phyloP scores from a whole-genome alignment of 2,797 vertebrate species.

The Paguma larvata region DNA sequence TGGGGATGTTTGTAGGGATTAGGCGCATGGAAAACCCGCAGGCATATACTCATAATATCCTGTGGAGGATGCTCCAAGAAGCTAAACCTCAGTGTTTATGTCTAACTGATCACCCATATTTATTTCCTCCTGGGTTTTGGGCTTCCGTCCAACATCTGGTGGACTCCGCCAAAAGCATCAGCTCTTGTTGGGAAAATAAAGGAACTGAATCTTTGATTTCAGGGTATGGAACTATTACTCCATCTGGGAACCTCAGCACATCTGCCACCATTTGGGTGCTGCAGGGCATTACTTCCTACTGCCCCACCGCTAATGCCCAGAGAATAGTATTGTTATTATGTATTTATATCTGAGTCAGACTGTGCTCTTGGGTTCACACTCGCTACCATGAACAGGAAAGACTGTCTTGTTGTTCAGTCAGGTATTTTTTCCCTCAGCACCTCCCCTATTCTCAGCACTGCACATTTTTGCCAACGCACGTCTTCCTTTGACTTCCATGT shows the following conservation, averaged over 20 bases:
- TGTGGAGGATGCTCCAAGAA: background rate
- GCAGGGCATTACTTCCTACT: too few relatives aligned
- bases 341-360: background rate
- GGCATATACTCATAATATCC: background rate
- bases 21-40: background rate
- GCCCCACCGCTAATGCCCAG: background rate
- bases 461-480: background rate
- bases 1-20: background rate
- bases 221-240: background rate
- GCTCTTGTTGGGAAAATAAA: slow-evolving; percentile 17
- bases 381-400: background rate
- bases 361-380: background rate
- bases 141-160: background rate
- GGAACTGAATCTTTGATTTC: background rate
- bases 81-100: background rate
- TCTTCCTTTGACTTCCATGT: background rate
- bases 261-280: background rate
- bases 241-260: background rate
- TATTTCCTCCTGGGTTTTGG: background rate
- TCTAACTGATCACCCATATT: background rate
- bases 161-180: background rate
- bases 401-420: background rate
- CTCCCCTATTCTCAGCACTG: background rate
- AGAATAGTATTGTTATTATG: background rate
- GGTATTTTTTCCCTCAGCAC: background rate